Base-by-base conservation (phyloP, 2,113 vertebrate genomes). In the Emberiza fucata region DNA sequence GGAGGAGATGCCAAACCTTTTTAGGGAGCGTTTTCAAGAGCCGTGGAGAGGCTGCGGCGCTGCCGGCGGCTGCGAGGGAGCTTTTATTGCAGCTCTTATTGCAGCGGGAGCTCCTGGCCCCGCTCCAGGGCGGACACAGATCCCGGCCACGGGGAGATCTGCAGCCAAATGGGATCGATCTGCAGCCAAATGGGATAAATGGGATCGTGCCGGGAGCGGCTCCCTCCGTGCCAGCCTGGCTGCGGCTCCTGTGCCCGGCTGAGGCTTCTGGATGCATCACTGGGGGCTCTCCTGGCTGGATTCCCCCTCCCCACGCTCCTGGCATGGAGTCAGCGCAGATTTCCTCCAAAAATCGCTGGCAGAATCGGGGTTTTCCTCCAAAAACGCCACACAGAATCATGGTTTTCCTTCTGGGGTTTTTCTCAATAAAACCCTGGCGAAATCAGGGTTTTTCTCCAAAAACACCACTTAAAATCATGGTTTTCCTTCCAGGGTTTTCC, bases 1-100 rank as follows among this genome's bases (percentile, higher is more conserved):
- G 91, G 77, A 94, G 81, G 79, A 51, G 88, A 89, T 19, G 61
- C 79, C 86, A 54, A 92, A 86, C 84, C 91, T 73, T 81, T 97
- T 85, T 57, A 86, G 72, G 84, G 80, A 86, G 86, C 2, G n/a
- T 88, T 95, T 96, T 84, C 86, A 95, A 92, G 93, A 54, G 69
- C 68, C n/a, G 31, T 1, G 10, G n/a, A 68, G 60, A 63, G 82
- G 8, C 54, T 39, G 87, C 18, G 1, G 3, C 6, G 69, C 94
- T 56, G 80, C 70, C 11, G 11, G 35, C 1, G 75, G 80, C 81
- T 6, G 27, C 3, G 39, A 89, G 61, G 83, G 94, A 86, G 85
- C 80, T 95, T 88, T 84, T 79, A 85, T 29, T 91, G 90, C 75
- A 86, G 85, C 80, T 95, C 86, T 84, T 79, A 85, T 29, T 91